Percentiles rank a stretch among this genome's conserved stretches.
Evolutionary conservation across 2,888 invertebrate genomes (phyloP).

Genomic region (Andrena trimmerana): DNA sequence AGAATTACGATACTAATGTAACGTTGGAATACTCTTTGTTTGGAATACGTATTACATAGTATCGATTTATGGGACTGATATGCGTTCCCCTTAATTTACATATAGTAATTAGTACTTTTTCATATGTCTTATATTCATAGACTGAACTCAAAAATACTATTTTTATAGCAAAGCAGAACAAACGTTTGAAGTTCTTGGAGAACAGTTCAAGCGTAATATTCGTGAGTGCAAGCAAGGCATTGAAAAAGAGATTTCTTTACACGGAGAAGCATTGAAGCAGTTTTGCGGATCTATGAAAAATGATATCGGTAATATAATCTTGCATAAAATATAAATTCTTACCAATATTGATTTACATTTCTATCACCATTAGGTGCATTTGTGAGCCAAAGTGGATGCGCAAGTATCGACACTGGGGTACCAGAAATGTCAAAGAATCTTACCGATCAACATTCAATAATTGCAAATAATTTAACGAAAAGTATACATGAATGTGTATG

Average conservation of each 20-base stretch:
- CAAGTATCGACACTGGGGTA: slow-evolving; percentile 70
- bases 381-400: slow-evolving; percentile 51
- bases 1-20: no score
- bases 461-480: slow-evolving; percentile 67
- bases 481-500: slow-evolving; percentile 74
- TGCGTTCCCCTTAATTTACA: no score
- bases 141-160: background rate
- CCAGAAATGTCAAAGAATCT: slow-evolving; percentile 73
- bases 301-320: slow-evolving; percentile 49
- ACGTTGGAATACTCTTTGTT: no score
- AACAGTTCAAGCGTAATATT: slow-evolving; percentile 77
- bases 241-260: slow-evolving; percentile 74
- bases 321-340: slow-evolving; percentile 5
- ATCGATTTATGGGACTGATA: no score
- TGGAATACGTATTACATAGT: no score
- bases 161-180: slow-evolving; percentile 77
- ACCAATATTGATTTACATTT: background rate
- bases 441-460: slow-evolving; percentile 60
- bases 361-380: slow-evolving; percentile 62
- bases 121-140: background rate
- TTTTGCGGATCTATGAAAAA: slow-evolving; percentile 76
- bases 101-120: background rate
- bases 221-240: slow-evolving; percentile 72
- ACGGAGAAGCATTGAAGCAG: slow-evolving; percentile 74
- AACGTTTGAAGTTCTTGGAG: slow-evolving; percentile 77